Evolutionary conservation across 2,797 vertebrate species (phyloP).

Genomic region (Tokudaia muenninki): DNA sequence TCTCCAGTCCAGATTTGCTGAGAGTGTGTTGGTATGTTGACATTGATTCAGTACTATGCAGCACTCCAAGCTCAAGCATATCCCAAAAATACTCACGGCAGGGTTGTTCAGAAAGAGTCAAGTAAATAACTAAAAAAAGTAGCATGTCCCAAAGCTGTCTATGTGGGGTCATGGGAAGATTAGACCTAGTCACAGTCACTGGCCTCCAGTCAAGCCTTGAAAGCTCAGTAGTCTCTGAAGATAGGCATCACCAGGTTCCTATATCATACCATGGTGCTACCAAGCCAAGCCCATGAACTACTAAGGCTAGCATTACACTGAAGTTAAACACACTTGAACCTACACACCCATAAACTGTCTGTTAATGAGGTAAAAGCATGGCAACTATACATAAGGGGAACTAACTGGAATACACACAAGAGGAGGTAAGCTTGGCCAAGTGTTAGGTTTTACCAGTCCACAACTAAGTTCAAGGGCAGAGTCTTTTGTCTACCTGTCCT

Average conservation of each 20-base stretch:
- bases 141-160: background rate
- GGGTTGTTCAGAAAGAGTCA: background rate
- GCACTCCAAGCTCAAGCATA: background rate
- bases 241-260: too few relatives aligned
- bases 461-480: background rate
- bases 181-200: background rate
- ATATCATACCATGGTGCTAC: background rate
- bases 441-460: background rate
- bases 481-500: background rate
- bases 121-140: background rate
- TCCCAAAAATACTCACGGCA: background rate
- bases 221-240: background rate
- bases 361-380: background rate
- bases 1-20: background rate
- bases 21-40: background rate
- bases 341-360: background rate
- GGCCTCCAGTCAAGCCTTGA: background rate
- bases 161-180: too few relatives aligned
- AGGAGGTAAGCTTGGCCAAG: too few relatives aligned
- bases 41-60: background rate
- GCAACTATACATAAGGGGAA: background rate
- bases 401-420: background rate
- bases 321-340: too few relatives aligned
- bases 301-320: background rate
- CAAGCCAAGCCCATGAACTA: background rate